Base-by-base conservation (phyloP, 2,888 invertebrate genomes). In the Netelia melanura region DNA sequence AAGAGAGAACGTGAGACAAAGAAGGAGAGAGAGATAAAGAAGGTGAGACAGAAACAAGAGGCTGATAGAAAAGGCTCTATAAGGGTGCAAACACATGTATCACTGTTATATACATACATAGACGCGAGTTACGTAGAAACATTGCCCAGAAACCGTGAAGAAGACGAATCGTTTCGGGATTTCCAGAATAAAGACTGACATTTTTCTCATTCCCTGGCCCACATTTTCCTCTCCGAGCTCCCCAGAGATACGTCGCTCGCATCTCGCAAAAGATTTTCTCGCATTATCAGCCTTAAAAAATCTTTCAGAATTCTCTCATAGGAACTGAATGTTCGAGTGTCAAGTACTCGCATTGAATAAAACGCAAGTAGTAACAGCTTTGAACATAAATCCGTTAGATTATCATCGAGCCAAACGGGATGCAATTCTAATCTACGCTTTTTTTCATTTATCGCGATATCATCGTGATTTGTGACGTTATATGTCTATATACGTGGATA, bases 131-230 rank as follows among this genome's bases (percentile, higher is more conserved):
- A 77, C 75, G 78, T 74, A 74, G 74, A 83, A 83, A 78, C 68
- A 78, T 82, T 67, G 72, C 71, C 23, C 56, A 30, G 78, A 83
- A 78, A 58, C 78, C 67, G 74, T 79, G 78, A 83, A 54, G 83
- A 83, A 83, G 83, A 83, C 78, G 70, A 83, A 83, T 83, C 74
- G 83, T 79, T 82, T 68, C 58, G 44, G 64, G 78, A 79, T 83
- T 83, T 75, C 62, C 74, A 48, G 62, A 62, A 79, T 64, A 21
- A 64, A 52, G 78, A 68, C 78, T 83, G 78, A 78, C 83, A 67
- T 68, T 68, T 70, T 61, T 75, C 83, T 79, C 78, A 83, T 79
- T 79, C 70, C 74, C 30, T 10, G 67, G 44, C 43, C 17, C 71
- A 23, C 38, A 38, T 38, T 72, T 77, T 78, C 10, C 43, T 64